Percentiles rank a stretch among this genome's conserved stretches.
phyloP scores from a whole-genome alignment of 2,888 invertebrate species.

The Synanthedon vespiformis region DNA sequence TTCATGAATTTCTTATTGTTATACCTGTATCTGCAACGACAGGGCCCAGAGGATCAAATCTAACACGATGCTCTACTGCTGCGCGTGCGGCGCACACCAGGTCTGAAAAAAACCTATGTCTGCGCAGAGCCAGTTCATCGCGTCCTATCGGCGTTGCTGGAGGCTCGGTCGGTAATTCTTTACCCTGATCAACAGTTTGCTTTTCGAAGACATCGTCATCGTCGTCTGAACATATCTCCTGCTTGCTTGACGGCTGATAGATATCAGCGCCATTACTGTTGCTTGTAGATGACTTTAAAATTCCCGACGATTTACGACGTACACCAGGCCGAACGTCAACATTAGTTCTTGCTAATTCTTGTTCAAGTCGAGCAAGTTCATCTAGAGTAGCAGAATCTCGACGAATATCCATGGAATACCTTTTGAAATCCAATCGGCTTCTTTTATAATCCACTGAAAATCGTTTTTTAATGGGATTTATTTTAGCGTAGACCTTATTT shows the following conservation, averaged over 20 bases:
- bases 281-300: slow-evolving; percentile 54
- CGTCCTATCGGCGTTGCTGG: slow-evolving; percentile 83
- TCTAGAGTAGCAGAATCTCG: slow-evolving; percentile 49
- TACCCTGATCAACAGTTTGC: slow-evolving; percentile 30
- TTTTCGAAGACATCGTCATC: slow-evolving; percentile 75
- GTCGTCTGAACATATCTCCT: slow-evolving; percentile 41
- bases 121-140: slow-evolving; percentile 80
- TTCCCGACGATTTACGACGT: slow-evolving; percentile 58
- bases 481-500: slow-evolving; percentile 33
- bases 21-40: slow-evolving; percentile 72
- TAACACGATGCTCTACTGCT: slow-evolving; percentile 79
- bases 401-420: slow-evolving; percentile 55
- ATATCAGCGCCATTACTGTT: slow-evolving; percentile 40
- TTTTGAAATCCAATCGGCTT: slow-evolving; percentile 49
- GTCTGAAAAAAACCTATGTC: slow-evolving; percentile 84
- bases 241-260: slow-evolving; percentile 21
- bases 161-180: slow-evolving; percentile 72
- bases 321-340: slow-evolving; percentile 41
- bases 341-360: slow-evolving; percentile 53
- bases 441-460: slow-evolving; percentile 57
- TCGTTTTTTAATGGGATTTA: slow-evolving; percentile 43
- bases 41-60: slow-evolving; percentile 80
- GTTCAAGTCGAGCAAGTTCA: slow-evolving; percentile 46
- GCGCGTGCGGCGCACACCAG: slow-evolving; percentile 79
- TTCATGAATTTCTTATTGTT: no score